Evolutionary conservation across 2,797 vertebrate genomes (phyloP).

Genomic region (Bovichtus diacanthus): DNA sequence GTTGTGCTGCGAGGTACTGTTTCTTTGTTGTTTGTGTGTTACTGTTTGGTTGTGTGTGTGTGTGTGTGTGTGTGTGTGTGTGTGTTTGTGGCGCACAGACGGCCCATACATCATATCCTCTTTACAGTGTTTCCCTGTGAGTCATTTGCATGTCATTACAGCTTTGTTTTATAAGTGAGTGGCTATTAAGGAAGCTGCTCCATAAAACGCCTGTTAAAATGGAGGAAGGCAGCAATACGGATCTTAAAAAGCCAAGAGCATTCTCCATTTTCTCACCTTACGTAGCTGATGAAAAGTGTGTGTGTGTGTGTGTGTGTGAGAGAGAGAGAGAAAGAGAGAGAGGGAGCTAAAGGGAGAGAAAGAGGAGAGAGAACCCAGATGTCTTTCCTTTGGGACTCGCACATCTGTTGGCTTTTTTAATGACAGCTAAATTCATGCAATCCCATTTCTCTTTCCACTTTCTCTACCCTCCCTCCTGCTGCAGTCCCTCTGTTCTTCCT

Average conservation of each 20-base stretch:
- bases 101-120: slow-evolving; percentile 84
- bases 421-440: slow-evolving; percentile 88
- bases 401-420: slow-evolving; percentile 92
- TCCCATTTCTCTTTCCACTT: slow-evolving; percentile 85
- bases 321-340: slow-evolving; percentile 6
- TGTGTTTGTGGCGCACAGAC: slow-evolving; percentile 73
- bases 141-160: slow-evolving; percentile 87
- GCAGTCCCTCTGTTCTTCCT: slow-evolving; percentile 77
- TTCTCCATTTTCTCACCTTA: slow-evolving; percentile 77
- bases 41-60: slow-evolving; percentile 27
- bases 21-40: slow-evolving; percentile 56
- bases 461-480: slow-evolving; percentile 66
- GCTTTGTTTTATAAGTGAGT: slow-evolving; percentile 86
- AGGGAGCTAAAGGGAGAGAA: too few species aligned
- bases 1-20: slow-evolving; percentile 18
- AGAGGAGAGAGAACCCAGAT: slow-evolving; percentile 82
- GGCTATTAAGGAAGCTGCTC: slow-evolving; percentile 84
- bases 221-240: slow-evolving; percentile 80
- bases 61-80: slow-evolving; percentile 35
- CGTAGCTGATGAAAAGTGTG: slow-evolving; percentile 59
- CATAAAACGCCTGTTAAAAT: slow-evolving; percentile 85
- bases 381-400: slow-evolving; percentile 91
- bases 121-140: slow-evolving; percentile 84
- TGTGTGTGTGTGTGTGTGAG: slow-evolving; percentile 20
- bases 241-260: slow-evolving; percentile 81